phyloP scores from a whole-genome alignment of 2,888 invertebrate species.

The Drosophila hawaiiensis region DNA sequence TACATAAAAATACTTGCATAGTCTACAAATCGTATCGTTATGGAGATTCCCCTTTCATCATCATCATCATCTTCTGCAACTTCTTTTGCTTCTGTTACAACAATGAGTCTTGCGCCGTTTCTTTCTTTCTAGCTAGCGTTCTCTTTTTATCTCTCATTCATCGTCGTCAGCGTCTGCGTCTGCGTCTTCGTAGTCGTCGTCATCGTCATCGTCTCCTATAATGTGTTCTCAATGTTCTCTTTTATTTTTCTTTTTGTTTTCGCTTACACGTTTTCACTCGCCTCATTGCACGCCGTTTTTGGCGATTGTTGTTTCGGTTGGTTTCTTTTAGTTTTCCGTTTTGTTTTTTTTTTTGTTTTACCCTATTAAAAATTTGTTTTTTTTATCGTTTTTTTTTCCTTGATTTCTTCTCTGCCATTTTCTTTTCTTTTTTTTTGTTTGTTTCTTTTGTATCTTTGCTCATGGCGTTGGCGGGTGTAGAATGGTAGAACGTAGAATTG shows the following conservation, averaged over 20 bases:
- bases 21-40: slow-evolving; percentile 83
- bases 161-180: background rate
- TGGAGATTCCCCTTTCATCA: slow-evolving; percentile 57
- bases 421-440: slow-evolving; percentile 12
- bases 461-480: slow-evolving; percentile 58
- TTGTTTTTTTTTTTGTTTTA: slow-evolving; percentile 33
- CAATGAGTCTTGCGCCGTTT: slow-evolving; percentile 28
- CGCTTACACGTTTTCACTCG: slow-evolving; percentile 46
- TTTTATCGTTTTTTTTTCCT: slow-evolving; percentile 27
- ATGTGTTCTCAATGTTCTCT: slow-evolving; percentile 56
- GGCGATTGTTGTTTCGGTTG: slow-evolving; percentile 59
- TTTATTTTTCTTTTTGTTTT: slow-evolving; percentile 30
- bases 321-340: slow-evolving; percentile 58
- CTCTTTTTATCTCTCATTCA: slow-evolving; percentile 24
- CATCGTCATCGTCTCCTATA: slow-evolving; percentile 37
- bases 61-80: slow-evolving; percentile 24
- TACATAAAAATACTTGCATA: slow-evolving; percentile 84
- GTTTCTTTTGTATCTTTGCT: slow-evolving; percentile 53
- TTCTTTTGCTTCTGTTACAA: slow-evolving; percentile 40
- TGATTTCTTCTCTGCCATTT: slow-evolving; percentile 45
- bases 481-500: slow-evolving; percentile 37
- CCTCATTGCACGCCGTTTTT: slow-evolving; percentile 67
- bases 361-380: slow-evolving; percentile 70
- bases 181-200: slow-evolving; percentile 9
- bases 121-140: slow-evolving; percentile 30